Base-by-base conservation (phyloP, 2,888 invertebrate genomes). In the Tanytarsus gracilentus region DNA sequence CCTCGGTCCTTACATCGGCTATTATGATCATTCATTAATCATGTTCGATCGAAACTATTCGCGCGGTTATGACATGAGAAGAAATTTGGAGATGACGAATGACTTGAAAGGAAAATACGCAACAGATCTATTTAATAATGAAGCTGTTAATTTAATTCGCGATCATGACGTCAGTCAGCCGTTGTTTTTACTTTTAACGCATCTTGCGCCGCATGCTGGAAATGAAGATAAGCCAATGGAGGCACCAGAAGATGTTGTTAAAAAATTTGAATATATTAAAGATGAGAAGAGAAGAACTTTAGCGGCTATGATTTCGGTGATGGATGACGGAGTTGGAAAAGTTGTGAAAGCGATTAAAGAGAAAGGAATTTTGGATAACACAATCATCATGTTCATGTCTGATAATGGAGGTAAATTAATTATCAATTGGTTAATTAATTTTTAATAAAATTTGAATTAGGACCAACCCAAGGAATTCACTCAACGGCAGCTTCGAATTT, bases 301-400 rank as follows among this genome's bases (percentile, higher is more conserved):
- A 72, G 87, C 87, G 59, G 93, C 88, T 8, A 88, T 94, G 84
- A 79, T 93, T 1, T 82, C 86, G 21, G 85, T 85, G 65, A 74
- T 96, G 66, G 96, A 96, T 69, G 82, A 86, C 62, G 87, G 92
- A 36, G 81, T 96, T 0, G 93, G 92, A 0, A 78, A 81, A 33
- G 80, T 95, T 11, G 77, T 91, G 1, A 69, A 78, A 52, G 82
- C 86, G 4, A 73, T 96, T 59, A 75, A 79, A 56, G 70, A 78
- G 0, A 81, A 79, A 62, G 77, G 78, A 2, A 84, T 92, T 73
- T 75, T 94, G 64, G 76, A 88, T 44, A 85, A 94, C 69, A 86
- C 91, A 1, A 81, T 96, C 49, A 78, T 96, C 58, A 72, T 91
- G 1, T 96, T 95, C 69, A 81, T 86, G 65, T 86, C 91, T 9